phyloP scores from a whole-genome alignment of 2,113 vertebrate genomes.

The Cynocephalus volans region DNA sequence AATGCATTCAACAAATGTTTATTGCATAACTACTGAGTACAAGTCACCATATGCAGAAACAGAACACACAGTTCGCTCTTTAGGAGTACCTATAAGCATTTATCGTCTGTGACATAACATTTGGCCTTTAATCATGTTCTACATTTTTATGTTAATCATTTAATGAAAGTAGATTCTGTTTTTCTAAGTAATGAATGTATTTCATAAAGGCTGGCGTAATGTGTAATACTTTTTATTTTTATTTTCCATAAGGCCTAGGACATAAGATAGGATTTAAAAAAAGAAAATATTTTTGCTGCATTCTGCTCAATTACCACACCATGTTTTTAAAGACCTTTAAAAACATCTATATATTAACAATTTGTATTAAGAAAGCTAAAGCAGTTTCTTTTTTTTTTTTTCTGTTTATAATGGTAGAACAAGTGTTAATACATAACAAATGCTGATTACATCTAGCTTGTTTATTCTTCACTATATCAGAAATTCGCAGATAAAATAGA shows the following conservation, averaged over 20 bases:
- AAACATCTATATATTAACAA: not conserved
- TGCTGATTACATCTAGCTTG: not conserved
- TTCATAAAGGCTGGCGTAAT: not conserved
- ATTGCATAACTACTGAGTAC: not conserved
- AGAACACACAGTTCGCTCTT: not conserved
- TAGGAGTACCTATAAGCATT: not conserved
- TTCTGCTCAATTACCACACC: not conserved
- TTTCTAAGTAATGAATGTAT: not conserved
- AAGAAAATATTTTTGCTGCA: not conserved
- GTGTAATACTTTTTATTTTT: not conserved
- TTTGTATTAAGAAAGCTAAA: slow-evolving; percentile 10
- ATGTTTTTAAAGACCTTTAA: not conserved
- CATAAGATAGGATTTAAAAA: not conserved
- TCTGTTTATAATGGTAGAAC: not conserved
- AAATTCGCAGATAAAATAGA: not conserved
- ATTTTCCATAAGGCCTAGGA: not conserved
- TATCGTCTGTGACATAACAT: not conserved
- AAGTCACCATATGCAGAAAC: not conserved
- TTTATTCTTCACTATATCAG: not conserved
- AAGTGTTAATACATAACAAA: not conserved
- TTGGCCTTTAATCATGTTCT: not conserved
- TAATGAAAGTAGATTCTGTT: not conserved
- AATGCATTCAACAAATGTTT: not conserved
- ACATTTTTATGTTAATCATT: not conserved
- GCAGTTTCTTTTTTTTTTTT: not conserved